Conservation (phyloP, 2,888 invertebrate species). For the Eupithecia abbreviata region DNA sequence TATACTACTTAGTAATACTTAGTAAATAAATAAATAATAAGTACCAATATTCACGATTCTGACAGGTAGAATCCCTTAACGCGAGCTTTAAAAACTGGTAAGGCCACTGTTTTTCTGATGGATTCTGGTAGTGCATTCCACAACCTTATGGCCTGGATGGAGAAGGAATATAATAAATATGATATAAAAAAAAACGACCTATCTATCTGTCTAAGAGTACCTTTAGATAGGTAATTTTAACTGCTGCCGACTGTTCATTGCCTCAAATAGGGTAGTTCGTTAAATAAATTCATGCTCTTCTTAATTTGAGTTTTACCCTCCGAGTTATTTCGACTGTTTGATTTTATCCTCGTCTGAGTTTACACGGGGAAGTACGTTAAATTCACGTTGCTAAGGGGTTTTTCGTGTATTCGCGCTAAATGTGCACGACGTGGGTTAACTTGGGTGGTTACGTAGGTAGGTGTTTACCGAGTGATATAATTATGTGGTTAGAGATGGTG, state of each 20-base stretch:
- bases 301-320: slow-evolving; percentile 9
- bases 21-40: too few relatives aligned
- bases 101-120: too few relatives aligned
- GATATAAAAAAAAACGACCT: too few relatives aligned
- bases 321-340: slow-evolving; percentile 32
- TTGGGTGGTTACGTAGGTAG: neutral
- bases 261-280: slow-evolving; percentile 7
- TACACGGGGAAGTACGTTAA: slow-evolving; percentile 26
- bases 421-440: neutral
- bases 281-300: slow-evolving; percentile 14
- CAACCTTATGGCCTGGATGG: too few relatives aligned
- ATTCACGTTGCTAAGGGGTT: slow-evolving; percentile 31
- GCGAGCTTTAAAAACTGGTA: too few relatives aligned
- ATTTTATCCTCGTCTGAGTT: slow-evolving; percentile 24
- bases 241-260: neutral
- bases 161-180: too few relatives aligned
- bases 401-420: slow-evolving; percentile 25
- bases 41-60: too few relatives aligned
- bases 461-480: neutral
- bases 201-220: neutral
- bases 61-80: too few relatives aligned
- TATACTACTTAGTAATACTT: too few relatives aligned
- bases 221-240: neutral
- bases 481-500: neutral
- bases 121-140: too few relatives aligned